phyloP scores from a whole-genome alignment of 1,140 invertebrate genomes.

The Platyscapa corneri region DNA sequence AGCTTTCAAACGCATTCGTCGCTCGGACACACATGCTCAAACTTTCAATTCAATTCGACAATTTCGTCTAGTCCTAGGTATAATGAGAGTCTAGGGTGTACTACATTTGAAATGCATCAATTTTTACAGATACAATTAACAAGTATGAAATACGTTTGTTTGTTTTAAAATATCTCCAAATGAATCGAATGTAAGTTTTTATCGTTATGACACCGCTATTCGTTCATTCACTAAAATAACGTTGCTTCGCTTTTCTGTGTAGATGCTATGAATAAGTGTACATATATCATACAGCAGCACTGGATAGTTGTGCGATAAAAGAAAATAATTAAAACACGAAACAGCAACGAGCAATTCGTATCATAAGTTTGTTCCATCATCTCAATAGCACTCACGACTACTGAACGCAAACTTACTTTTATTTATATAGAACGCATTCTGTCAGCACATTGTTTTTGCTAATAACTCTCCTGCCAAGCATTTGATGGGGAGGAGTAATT shows the following conservation, averaged over 20 bases:
- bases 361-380: constrained; percentile 24
- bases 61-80: too few species aligned
- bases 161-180: constrained; percentile 48
- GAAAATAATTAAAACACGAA: constrained; percentile 20
- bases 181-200: constrained; percentile 50
- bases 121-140: constrained; percentile 49
- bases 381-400: constrained; percentile 10
- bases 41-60: background rate
- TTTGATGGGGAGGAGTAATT: background rate
- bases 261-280: constrained; percentile 44
- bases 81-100: constrained; percentile 29
- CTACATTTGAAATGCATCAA: constrained; percentile 45
- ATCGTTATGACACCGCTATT: constrained; percentile 43
- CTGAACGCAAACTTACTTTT: constrained; percentile 13
- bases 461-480: background rate
- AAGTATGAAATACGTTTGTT: constrained; percentile 49
- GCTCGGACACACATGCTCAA: too few species aligned
- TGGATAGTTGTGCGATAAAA: constrained; percentile 24
- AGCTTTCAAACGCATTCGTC: too few species aligned
- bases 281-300: constrained; percentile 40
- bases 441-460: background rate
- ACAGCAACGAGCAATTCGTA: constrained; percentile 38
- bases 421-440: constrained; percentile 27
- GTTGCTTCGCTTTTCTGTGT: constrained; percentile 50
- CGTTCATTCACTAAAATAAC: constrained; percentile 42